These are phyloP conservation scores for Ornithoptera priamus DNA, from an alignment of 2,888 invertebrate genomes.

Conservation along the genomic window DNA sequence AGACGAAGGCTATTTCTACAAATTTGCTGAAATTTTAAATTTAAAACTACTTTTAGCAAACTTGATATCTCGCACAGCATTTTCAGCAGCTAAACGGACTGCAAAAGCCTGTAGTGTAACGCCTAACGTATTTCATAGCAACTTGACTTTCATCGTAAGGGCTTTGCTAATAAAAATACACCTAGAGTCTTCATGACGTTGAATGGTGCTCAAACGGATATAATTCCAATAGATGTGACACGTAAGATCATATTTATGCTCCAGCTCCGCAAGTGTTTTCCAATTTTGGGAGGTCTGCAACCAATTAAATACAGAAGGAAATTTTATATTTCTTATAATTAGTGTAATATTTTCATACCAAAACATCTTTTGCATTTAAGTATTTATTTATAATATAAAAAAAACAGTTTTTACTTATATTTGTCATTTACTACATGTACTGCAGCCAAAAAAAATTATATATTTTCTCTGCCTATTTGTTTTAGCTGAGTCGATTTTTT, in stretches of 20 bases:
- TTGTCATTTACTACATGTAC: too few species aligned
- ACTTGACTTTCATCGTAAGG: conserved; percentile 52
- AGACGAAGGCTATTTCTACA: background rate
- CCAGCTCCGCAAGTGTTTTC: too few species aligned
- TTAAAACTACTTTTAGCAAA: background rate
- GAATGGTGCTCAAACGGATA: conserved; percentile 13
- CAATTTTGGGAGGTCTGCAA: too few species aligned
- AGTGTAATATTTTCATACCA: too few species aligned
- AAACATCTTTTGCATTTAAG: too few species aligned
- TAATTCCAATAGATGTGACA: conserved; percentile 28
- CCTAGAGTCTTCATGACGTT: conserved; percentile 45
- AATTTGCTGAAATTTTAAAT: background rate
- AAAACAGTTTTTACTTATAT: too few species aligned
- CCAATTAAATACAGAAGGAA: too few species aligned
- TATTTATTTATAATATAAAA: too few species aligned
- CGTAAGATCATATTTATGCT: background rate
- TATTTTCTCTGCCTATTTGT: too few species aligned
- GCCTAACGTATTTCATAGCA: conserved; percentile 52
- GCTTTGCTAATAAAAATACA: conserved; percentile 73
- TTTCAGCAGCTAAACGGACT: background rate
- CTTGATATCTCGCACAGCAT: background rate
- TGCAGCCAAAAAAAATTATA: too few species aligned
- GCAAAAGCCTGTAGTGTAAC: conserved; percentile 32
- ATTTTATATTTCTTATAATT: too few species aligned
- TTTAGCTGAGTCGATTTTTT: too few species aligned